These are phyloP conservation scores for Cyphomyrmex costatus DNA, from an alignment of 1,140 invertebrate species.

Conservation along the genomic window DNA sequence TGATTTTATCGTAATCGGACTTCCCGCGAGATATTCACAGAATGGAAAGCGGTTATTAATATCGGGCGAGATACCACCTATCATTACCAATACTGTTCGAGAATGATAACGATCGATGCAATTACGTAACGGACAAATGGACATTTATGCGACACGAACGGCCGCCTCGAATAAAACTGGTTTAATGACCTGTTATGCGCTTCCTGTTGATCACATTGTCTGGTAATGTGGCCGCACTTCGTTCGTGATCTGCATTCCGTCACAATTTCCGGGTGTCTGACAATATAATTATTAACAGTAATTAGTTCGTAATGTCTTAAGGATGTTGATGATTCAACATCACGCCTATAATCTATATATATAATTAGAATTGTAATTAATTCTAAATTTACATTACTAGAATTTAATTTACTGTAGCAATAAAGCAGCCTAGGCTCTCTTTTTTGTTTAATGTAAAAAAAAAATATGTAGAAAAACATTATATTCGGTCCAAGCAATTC, in stretches of 20 bases:
- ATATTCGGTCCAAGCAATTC: too few species aligned
- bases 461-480: too few species aligned
- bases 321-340: background rate
- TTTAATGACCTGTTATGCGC: slow-evolving; percentile 74
- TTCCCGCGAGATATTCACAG: background rate
- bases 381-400: background rate
- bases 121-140: slow-evolving; percentile 68
- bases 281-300: slow-evolving; percentile 21
- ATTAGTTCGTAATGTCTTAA: background rate
- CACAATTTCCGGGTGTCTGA: slow-evolving; percentile 33
- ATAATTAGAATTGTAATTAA: slow-evolving; percentile 6
- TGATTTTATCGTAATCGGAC: background rate
- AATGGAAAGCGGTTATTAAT: slow-evolving; percentile 57
- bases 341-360: too few species aligned
- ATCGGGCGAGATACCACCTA: slow-evolving; percentile 51
- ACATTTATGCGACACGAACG: slow-evolving; percentile 66
- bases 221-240: slow-evolving; percentile 32
- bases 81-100: slow-evolving; percentile 56
- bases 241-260: slow-evolving; percentile 8
- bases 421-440: background rate
- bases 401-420: background rate
- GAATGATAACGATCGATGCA: slow-evolving; percentile 65
- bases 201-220: slow-evolving; percentile 76
- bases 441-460: background rate
- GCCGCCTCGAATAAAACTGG: slow-evolving; percentile 69